Base-by-base conservation (phyloP, 2,113 vertebrate genomes). In the Chroicocephalus ridibundus region DNA sequence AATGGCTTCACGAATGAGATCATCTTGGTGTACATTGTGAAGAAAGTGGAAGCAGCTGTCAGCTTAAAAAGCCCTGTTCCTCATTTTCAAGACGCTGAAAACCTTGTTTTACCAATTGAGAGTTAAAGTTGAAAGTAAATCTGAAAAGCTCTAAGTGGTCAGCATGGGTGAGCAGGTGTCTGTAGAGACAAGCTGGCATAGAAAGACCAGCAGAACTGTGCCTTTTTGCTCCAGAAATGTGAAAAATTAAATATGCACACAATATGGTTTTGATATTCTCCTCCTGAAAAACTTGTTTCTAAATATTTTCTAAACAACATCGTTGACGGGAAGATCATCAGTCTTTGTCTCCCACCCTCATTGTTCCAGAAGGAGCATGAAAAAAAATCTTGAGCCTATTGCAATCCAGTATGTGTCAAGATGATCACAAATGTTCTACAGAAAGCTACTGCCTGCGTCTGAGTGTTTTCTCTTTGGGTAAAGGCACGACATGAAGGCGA, bases 181-280 rank as follows among this genome's bases (percentile, higher is more conserved):
- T 93, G 31, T 46, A 82, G 69, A 96, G 69, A 95, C 78, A 94
- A 79, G 40, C 44, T 89, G 66, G 47, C 65, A 40, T 52, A 40
- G 78, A 72, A 85, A 85, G 44, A 44, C 55, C 57, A 34, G 26
- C 32, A 89, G 61, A 96, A 79, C 3, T 79, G 86, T 32, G 47
- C 65, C 38, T 32, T 81, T 94, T 90, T 91, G 19, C 91, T 81
- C 55, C 88, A 75, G 55, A 91, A 91, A 94, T 71, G n/a, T 75
- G 44, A 80, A 89, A 86, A 89, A 71, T 75, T 64, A 84, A 81
- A 81, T 47, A 86, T 71, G 47, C 13, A 66, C 29, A 75, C 72
- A 68, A 27, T 64, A 84, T 84, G 80, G 15, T 58, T 88, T 71
- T 82, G 65, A 55, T 75, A 52, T 7, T 60, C 36, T 82, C 38